Evolutionary conservation across 2,797 vertebrate species (phyloP), one percentile per base, ranked within the genome.

Genomic region (Falco rusticolus): DNA sequence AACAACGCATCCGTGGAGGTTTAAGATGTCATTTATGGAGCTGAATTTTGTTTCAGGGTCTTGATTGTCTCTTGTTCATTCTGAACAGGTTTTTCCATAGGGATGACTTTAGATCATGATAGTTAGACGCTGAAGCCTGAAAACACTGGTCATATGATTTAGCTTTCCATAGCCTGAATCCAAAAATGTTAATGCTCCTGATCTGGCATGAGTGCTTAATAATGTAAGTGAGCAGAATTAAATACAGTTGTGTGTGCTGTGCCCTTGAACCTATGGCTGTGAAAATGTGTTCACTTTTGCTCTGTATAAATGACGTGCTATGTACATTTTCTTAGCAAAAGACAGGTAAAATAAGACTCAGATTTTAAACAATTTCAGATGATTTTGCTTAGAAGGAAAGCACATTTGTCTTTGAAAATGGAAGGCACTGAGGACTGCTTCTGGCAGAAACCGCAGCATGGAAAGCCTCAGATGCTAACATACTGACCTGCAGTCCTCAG

Each of bases 231-330:
- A 80, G 75, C 81, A 96, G 91, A 96, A 97, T 96, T 96, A 95
- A 96, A 94, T 75, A 94, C 91, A 98, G 94, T 97, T 97, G 90
- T 97, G 85, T 89, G 37, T 93, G 59, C 93, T 75, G 43, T 93
- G 92, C 87, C 95, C 93, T 94, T 96, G 87, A 96, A 95, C 87
- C 65, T 88, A 57, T 86, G 72, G 79, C 85, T 94, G 87, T 88
- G 96, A 94, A 90, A 93, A 90, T 13, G 41, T 34, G 25, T 94
- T 93, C 91, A 21, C 29, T 91, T 94, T 86, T 94, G 78, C 43
- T 88, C 77, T 51, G 26, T 84, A 94, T 91, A 91, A 94, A 96
- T 74, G 65, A 94, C 2, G 85, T 94, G 93, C 25, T 94, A 66
- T 3, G 24, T 91, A 90, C 12, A 59, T 76, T 91, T 90, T 88